Evolutionary conservation across 2,113 vertebrate species (phyloP).

Genomic region (Otocyon megalotis): DNA sequence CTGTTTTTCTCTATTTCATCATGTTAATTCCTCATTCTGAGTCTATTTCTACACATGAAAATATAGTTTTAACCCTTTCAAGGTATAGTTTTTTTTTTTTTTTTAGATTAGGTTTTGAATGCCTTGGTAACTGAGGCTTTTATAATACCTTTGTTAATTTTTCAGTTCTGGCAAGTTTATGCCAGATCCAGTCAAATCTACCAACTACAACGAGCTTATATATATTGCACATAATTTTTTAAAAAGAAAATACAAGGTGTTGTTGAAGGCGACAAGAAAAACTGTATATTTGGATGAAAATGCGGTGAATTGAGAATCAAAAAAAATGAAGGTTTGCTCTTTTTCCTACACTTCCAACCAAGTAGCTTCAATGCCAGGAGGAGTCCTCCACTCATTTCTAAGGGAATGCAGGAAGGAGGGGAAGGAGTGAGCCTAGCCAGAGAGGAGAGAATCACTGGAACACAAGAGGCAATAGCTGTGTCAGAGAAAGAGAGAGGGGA

Average conservation of each 20-base stretch:
- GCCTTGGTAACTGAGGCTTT: not conserved
- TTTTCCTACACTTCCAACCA: not conserved
- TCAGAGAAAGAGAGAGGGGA: too few relatives aligned
- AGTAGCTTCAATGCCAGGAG: not conserved
- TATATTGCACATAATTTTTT: not conserved
- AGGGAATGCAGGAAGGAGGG: not conserved
- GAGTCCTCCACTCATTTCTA: not conserved
- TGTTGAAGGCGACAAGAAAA: not conserved
- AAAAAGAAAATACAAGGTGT: not conserved
- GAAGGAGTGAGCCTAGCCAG: accelerated
- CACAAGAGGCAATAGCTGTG: not conserved
- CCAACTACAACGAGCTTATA: not conserved
- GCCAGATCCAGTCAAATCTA: not conserved
- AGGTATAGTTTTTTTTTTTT: not conserved
- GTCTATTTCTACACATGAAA: not conserved
- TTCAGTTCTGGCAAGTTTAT: not conserved
- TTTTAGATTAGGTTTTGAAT: not conserved
- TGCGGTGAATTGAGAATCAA: not conserved
- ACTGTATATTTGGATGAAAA: not conserved
- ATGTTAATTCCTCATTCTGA: not conserved
- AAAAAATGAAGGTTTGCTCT: not conserved
- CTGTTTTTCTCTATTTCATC: not conserved
- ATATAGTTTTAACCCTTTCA: not conserved
- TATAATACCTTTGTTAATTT: not conserved
- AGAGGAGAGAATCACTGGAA: not conserved